phyloP scores from a whole-genome alignment of 2,797 vertebrate species.

The Rhinella marina region DNA sequence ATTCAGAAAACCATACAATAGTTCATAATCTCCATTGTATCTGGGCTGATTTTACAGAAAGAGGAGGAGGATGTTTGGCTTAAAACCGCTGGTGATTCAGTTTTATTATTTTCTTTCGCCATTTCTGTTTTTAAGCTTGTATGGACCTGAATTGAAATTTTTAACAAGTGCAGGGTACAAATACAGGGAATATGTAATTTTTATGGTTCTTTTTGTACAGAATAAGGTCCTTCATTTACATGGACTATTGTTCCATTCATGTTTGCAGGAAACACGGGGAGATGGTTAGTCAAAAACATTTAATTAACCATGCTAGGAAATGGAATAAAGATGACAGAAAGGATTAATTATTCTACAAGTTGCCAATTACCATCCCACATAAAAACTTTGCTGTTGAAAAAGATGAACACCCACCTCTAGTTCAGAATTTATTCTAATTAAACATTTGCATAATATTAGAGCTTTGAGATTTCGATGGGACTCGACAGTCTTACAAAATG shows the following conservation, averaged over 20 bases:
- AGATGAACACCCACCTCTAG: conserved; percentile 12
- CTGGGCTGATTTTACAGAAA: conserved; percentile 8
- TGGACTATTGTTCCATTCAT: conserved; percentile 15
- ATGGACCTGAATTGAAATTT: conserved; percentile 1
- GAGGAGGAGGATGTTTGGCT: neutral
- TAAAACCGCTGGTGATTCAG: neutral
- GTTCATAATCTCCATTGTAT: conserved; percentile 37
- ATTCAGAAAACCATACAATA: conserved; percentile 32
- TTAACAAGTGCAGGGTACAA: neutral
- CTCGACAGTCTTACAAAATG: neutral
- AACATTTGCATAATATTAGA: conserved; percentile 9
- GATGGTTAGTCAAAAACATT: conserved; percentile 14
- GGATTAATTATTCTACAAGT: conserved; percentile 16
- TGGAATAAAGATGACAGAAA: conserved; percentile 5
- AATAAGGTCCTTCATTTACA: conserved; percentile 13
- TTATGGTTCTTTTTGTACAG: conserved; percentile 1
- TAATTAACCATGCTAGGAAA: conserved; percentile 29
- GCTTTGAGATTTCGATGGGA: neutral
- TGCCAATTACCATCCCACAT: conserved; percentile 26
- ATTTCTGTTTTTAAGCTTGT: neutral
- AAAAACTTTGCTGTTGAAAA: neutral
- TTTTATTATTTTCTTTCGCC: neutral
- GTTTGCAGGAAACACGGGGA: neutral
- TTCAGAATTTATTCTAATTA: neutral
- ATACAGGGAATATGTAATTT: conserved; percentile 38